A percentile compares a stretch with the other conserved stretches of the same genome.
Conservation (phyloP, 2,888 invertebrate genomes). For the Melinaea menophilus region DNA sequence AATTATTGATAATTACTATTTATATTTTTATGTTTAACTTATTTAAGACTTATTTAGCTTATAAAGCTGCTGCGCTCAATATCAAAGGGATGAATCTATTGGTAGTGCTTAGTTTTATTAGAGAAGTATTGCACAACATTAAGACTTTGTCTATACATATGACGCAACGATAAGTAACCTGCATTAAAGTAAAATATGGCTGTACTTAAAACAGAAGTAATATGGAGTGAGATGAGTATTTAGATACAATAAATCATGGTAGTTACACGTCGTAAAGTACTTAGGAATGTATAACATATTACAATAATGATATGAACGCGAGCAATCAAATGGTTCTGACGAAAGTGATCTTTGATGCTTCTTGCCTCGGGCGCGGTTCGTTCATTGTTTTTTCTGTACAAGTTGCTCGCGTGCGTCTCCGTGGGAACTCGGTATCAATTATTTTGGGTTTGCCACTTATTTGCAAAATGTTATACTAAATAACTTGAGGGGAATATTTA, state of each 20-base stretch:
- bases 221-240: constrained; percentile 41
- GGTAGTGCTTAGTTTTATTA: too few relatives aligned
- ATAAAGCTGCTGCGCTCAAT: too few relatives aligned
- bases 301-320: constrained; percentile 60
- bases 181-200: constrained; percentile 11
- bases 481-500: constrained; percentile 34
- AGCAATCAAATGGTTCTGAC: constrained; percentile 66
- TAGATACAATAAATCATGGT: constrained; percentile 59
- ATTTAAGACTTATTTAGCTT: too few relatives aligned
- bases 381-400: constrained; percentile 32
- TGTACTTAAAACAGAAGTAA: constrained; percentile 40
- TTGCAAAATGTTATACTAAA: constrained; percentile 53
- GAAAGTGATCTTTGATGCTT: constrained; percentile 54
- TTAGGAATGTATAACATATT: constrained; percentile 57
- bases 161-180: constrained; percentile 17
- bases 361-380: constrained; percentile 67
- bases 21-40: neutral
- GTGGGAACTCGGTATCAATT: constrained; percentile 63
- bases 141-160: constrained; percentile 11
- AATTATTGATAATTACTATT: neutral
- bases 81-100: too few relatives aligned
- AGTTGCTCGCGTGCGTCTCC: constrained; percentile 59
- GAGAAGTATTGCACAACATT: neutral
- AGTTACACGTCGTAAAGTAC: constrained; percentile 63
- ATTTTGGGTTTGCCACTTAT: constrained; percentile 55